Percentiles rank a stretch among this genome's conserved stretches.
These are phyloP conservation scores for Calliopsis andreniformis DNA, from an alignment of 1,140 invertebrate species.

Conservation along the genomic window DNA sequence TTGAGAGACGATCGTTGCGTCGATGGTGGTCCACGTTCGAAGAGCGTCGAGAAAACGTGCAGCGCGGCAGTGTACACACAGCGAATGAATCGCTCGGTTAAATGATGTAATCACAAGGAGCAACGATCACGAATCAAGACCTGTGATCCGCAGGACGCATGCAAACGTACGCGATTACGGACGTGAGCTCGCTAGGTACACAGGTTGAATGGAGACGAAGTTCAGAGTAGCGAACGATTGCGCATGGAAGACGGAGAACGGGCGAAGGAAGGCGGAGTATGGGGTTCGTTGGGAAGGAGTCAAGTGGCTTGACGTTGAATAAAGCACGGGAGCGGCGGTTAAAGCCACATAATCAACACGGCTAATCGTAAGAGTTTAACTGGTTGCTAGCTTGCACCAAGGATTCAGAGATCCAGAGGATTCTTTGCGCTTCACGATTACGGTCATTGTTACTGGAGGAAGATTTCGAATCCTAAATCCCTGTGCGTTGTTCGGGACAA, in stretches of 20 bases:
- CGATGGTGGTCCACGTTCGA: not conserved
- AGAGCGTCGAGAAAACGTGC: constrained; percentile 21
- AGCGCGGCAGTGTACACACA: constrained; percentile 57
- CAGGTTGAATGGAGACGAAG: constrained; percentile 45
- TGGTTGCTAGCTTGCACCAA: too few relatives aligned
- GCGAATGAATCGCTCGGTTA: constrained; percentile 69
- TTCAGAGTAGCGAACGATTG: constrained; percentile 17
- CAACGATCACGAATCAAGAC: constrained; percentile 65
- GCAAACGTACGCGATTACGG: constrained; percentile 61
- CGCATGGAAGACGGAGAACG: not conserved
- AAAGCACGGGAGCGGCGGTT: constrained; percentile 35
- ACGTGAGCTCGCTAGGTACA: constrained; percentile 53
- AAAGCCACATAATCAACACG: constrained; percentile 71
- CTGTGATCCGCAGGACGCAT: constrained; percentile 58
- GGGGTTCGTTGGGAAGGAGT: not conserved
- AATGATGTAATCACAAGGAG: constrained; percentile 72
- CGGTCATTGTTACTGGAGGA: too few relatives aligned
- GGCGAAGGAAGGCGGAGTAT: not conserved
- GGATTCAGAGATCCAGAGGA: constrained; percentile 15
- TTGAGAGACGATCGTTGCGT: not conserved
- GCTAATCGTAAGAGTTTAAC: constrained; percentile 69
- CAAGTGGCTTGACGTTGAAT: constrained; percentile 20
- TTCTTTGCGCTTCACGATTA: constrained; percentile 24
- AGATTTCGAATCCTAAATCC: not conserved
- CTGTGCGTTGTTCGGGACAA: too few relatives aligned